Evolutionary conservation across 1,140 invertebrate genomes (phyloP).

Genomic region (Hesperophylax magnus): DNA sequence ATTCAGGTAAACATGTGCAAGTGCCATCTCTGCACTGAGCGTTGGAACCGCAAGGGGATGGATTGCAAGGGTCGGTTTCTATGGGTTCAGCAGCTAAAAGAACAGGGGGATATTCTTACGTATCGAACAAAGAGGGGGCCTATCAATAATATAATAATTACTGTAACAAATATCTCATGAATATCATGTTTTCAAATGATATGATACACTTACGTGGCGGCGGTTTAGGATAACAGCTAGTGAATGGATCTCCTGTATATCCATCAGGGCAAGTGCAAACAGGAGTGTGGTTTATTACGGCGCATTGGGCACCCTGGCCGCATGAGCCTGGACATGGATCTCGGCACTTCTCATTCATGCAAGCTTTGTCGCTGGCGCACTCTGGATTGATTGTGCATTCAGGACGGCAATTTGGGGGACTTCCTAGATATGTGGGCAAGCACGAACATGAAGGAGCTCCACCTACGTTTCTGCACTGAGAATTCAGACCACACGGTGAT

Average conservation of each 20-base stretch:
- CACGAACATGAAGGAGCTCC: constrained; percentile 79
- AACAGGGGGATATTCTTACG: constrained; percentile 37
- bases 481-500: constrained; percentile 80
- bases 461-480: constrained; percentile 78
- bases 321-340: constrained; percentile 82
- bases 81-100: constrained; percentile 61
- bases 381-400: constrained; percentile 84
- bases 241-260: constrained; percentile 67
- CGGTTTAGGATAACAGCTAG: constrained; percentile 61
- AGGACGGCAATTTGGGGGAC: constrained; percentile 80
- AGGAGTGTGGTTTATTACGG: constrained; percentile 82
- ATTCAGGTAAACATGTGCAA: constrained; percentile 79
- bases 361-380: constrained; percentile 78
- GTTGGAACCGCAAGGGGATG: constrained; percentile 79
- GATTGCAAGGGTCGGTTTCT: constrained; percentile 73
- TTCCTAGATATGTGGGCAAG: constrained; percentile 75
- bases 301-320: constrained; percentile 76
- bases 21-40: constrained; percentile 73
- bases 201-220: constrained; percentile 24
- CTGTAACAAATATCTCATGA: too few species aligned
- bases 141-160: too few species aligned
- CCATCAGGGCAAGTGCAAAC: constrained; percentile 78
- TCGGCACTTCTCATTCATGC: constrained; percentile 79
- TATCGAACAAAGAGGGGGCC: constrained; percentile 44
- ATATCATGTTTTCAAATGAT: constrained; percentile 58